phyloP scores from a whole-genome alignment of 2,888 invertebrate genomes.

The Drosophila anomalata region DNA sequence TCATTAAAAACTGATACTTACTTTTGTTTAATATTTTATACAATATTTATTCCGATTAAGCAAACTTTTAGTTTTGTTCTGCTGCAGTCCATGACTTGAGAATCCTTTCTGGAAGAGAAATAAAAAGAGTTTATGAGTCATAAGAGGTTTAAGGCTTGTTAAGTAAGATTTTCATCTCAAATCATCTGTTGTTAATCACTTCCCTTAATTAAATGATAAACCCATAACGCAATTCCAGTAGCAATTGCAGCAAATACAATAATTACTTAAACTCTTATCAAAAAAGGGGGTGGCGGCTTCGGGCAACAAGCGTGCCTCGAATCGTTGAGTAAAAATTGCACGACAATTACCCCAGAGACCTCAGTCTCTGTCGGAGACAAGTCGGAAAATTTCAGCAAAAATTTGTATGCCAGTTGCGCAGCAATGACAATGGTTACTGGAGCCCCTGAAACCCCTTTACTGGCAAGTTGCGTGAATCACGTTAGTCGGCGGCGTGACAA shows the following conservation, averaged over 20 bases:
- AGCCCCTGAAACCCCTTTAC: neutral
- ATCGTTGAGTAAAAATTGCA: conserved; percentile 54
- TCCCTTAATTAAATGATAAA: conserved; percentile 40
- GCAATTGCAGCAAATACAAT: conserved; percentile 14
- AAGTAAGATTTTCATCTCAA: neutral
- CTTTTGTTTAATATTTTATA: conserved; percentile 15
- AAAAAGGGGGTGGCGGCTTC: conserved; percentile 9
- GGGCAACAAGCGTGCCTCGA: conserved; percentile 38
- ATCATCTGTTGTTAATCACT: conserved; percentile 14
- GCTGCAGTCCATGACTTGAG: conserved; percentile 28
- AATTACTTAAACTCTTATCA: conserved; percentile 36
- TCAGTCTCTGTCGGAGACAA: conserved; percentile 1
- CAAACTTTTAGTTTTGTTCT: conserved; percentile 24
- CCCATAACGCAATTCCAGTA: conserved; percentile 16
- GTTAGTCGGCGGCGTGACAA: conserved; percentile 43
- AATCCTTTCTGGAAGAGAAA: conserved; percentile 12
- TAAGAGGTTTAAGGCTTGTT: too few species aligned
- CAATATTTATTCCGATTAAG: conserved; percentile 13
- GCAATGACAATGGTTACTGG: conserved; percentile 39
- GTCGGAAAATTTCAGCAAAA: conserved; percentile 36
- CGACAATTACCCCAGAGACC: conserved; percentile 61
- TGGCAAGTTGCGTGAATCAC: conserved; percentile 63
- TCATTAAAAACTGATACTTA: conserved; percentile 10
- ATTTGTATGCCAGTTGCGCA: conserved; percentile 67
- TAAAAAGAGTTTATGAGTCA: neutral